Conservation (phyloP, 1,140 invertebrate species). For the Drosophila busckii region DNA sequence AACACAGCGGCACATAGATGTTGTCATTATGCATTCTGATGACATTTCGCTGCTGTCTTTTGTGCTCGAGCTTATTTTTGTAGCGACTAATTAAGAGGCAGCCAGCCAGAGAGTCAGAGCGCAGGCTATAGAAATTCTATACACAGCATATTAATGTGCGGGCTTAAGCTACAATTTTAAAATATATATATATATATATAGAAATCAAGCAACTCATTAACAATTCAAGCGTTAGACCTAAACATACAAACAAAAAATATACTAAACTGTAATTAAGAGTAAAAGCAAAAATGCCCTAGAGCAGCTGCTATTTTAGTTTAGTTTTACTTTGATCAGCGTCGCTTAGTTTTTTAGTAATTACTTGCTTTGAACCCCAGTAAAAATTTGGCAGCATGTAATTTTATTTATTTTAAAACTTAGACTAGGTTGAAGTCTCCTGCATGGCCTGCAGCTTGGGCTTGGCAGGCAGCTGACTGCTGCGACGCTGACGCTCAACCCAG, state of each 20-base stretch:
- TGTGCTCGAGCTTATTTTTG: conserved; percentile 54
- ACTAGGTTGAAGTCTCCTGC: too few relatives aligned
- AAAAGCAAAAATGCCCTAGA: too few relatives aligned
- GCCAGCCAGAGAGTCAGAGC: too few relatives aligned
- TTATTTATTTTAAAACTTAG: too few relatives aligned
- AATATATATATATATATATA: conserved; percentile 15
- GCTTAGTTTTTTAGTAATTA: too few relatives aligned
- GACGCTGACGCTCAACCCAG: conserved; percentile 80
- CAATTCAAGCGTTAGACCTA: conserved; percentile 75
- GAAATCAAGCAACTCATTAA: conserved; percentile 47
- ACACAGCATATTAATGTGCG: conserved; percentile 26
- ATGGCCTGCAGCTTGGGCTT: conserved; percentile 9
- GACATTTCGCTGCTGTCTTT: conserved; percentile 55
- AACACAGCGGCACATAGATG: conserved; percentile 24
- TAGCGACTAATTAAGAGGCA: conserved; percentile 58
- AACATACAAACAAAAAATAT: conserved; percentile 53
- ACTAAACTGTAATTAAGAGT: background rate
- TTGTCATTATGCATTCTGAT: conserved; percentile 72
- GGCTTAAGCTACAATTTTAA: background rate
- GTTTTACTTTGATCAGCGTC: too few relatives aligned
- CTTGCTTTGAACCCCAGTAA: too few relatives aligned
- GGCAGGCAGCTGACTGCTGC: conserved; percentile 28
- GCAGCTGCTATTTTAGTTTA: too few relatives aligned
- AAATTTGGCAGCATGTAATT: too few relatives aligned
- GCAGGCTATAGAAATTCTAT: conserved; percentile 46